Evolutionary conservation across 2,888 invertebrate genomes (phyloP), one percentile per base, ranked within the genome.

Genomic region (Galerucella pusilla): DNA sequence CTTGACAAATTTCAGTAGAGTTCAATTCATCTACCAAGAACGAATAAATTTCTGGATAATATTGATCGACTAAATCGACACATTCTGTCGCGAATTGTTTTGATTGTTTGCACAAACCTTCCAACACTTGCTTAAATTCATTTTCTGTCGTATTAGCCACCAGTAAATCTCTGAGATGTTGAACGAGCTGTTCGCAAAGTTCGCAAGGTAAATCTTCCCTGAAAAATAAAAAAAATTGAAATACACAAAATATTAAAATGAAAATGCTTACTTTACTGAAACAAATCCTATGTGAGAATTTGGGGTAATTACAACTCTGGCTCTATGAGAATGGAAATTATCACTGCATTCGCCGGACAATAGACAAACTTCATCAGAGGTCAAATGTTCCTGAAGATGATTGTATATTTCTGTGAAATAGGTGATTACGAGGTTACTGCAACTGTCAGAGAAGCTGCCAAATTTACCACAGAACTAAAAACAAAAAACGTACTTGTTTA

Each of bases 141-240:
- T 88, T 82, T 86, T 94, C 94, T 0, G 97, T 96, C 0, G 96
- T 96, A 85, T 97, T 96, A 20, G 96, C 93, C 45, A 95, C 90
- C 35, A 97, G 87, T 7, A 96, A 89, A 84, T 96, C 94, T 77
- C 93, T 92, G 80, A 96, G 89, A 87, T 97, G 96, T 28, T 89
- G 88, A 0, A 96, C 93, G 68, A 97, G 88, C 85, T 96, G 94
- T 82, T 95, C 92, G 87, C 97, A 97, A 73, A 97, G 90, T 82
- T 96, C 94, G 85, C 97, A 97, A 0, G 96, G 93, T 69, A 95
- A 90, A 84, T 93, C 92, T 81, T 92, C 91, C 14, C 35, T 42
- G 35, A 7, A 7, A 7, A 42, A 35, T 7, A 35, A 9, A 42
- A 42, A 42, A 35, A 35, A 35, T 35, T 35, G 5, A 35, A 35